phyloP scores from a whole-genome alignment of 1,140 invertebrate species.

The Drosophila santomea region DNA sequence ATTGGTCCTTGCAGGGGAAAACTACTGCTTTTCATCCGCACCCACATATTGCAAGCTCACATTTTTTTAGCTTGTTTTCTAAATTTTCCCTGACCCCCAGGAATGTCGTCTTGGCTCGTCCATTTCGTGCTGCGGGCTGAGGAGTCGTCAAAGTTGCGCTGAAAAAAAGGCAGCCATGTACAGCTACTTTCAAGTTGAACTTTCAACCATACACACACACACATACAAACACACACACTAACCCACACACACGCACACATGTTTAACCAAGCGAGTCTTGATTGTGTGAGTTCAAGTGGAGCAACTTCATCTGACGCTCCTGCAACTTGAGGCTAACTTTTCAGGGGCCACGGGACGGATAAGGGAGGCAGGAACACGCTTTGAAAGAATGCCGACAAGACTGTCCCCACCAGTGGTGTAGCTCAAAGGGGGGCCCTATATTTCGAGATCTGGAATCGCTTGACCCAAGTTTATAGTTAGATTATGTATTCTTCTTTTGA shows the following conservation, averaged over 20 bases:
- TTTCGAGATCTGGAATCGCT: too few species aligned
- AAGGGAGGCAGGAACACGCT: slow-evolving; percentile 20
- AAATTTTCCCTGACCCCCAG: slow-evolving; percentile 2
- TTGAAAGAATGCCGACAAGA: slow-evolving; percentile 71
- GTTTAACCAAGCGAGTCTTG: slow-evolving; percentile 39
- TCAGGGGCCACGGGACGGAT: background rate
- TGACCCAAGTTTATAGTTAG: too few species aligned
- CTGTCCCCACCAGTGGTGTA: slow-evolving; percentile 25
- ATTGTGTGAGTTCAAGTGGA: slow-evolving; percentile 70
- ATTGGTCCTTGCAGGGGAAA: background rate
- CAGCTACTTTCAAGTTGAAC: slow-evolving; percentile 67
- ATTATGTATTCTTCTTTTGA: too few species aligned
- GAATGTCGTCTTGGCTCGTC: slow-evolving; percentile 40
- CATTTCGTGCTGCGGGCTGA: slow-evolving; percentile 22
- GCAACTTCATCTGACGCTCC: slow-evolving; percentile 71
- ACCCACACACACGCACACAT: slow-evolving; percentile 5
- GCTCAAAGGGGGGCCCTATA: background rate
- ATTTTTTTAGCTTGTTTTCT: slow-evolving; percentile 3
- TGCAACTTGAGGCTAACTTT: slow-evolving; percentile 66
- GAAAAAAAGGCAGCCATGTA: slow-evolving; percentile 44
- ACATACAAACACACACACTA: slow-evolving; percentile 6
- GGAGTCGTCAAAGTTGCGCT: slow-evolving; percentile 56
- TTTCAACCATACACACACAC: slow-evolving; percentile 28
- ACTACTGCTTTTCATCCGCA: background rate
- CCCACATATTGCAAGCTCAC: slow-evolving; percentile 21